A percentile compares a stretch with the other conserved stretches of the same genome.
phyloP scores from a whole-genome alignment of 2,113 vertebrate species.

The Zapornia atra region DNA sequence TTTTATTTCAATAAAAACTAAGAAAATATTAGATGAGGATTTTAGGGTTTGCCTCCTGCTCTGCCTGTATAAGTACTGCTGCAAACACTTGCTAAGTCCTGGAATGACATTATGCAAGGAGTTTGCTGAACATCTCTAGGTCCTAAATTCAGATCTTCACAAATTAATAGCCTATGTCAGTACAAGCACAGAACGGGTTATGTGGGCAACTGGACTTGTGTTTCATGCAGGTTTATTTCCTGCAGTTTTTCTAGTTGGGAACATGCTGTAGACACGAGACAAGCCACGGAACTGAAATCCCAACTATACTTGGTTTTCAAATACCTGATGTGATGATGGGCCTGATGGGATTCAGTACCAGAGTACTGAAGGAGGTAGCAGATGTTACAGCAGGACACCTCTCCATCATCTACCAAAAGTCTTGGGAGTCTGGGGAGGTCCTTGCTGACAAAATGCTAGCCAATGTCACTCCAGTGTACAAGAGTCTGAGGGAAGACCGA shows the following conservation, averaged over 20 bases:
- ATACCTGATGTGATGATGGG: background rate
- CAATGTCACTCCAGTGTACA: rapidly evolving
- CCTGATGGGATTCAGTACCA: background rate
- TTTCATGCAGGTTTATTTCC: background rate
- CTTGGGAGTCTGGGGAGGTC: background rate
- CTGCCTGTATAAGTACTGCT: background rate
- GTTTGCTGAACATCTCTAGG: background rate
- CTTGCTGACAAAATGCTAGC: background rate
- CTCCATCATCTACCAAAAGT: background rate
- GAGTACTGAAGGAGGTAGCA: background rate
- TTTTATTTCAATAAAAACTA: background rate
- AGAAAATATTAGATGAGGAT: background rate
- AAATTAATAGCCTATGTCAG: background rate
- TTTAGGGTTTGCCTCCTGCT: background rate
- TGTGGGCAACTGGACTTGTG: background rate
- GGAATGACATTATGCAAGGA: background rate
- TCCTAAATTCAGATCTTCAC: background rate
- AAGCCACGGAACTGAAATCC: background rate
- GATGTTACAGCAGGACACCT: background rate
- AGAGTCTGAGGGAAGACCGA: background rate
- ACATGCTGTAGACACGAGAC: background rate
- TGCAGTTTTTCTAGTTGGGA: background rate
- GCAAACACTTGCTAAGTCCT: background rate
- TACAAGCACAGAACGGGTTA: background rate
- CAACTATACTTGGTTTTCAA: background rate